Conservation (phyloP, 1,140 invertebrate genomes). For the Lasioglossum albipes region DNA sequence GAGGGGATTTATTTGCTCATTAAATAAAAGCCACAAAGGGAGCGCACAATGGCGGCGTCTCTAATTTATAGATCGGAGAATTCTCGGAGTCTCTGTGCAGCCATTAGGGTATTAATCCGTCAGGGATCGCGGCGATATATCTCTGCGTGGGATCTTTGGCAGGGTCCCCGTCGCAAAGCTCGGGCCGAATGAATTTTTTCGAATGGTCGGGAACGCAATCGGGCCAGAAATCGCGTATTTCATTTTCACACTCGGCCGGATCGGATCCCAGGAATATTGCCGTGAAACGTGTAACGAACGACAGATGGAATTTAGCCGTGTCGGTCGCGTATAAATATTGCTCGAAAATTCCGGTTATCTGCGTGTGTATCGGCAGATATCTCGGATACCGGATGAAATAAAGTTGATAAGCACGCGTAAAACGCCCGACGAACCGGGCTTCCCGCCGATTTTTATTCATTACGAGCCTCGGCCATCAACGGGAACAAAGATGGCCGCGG, state of each 20-base stretch:
- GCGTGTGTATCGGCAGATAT: constrained; percentile 2
- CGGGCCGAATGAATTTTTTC: not conserved
- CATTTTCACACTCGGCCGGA: not conserved
- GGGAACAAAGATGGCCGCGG: no score
- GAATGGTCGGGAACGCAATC: not conserved
- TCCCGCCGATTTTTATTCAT: constrained; percentile 17
- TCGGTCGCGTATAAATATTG: constrained; percentile 3
- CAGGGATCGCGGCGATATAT: not conserved
- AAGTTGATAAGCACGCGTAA: constrained; percentile 16
- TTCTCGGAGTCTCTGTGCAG: no score
- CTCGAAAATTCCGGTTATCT: not conserved
- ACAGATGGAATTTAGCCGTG: constrained; percentile 8
- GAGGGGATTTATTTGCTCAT: no score
- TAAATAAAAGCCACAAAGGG: no score
- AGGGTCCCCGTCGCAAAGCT: no score
- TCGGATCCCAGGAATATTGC: not conserved
- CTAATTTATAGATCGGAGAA: no score
- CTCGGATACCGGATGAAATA: not conserved
- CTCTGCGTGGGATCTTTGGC: no score
- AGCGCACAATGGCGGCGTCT: no score
- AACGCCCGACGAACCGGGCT: not conserved
- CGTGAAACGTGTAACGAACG: not conserved
- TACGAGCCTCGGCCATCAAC: not conserved
- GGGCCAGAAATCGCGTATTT: not conserved
- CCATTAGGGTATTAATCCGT: not conserved